Evolutionary conservation across 2,888 invertebrate genomes (phyloP).

Genomic region (Thera obeliscata): DNA sequence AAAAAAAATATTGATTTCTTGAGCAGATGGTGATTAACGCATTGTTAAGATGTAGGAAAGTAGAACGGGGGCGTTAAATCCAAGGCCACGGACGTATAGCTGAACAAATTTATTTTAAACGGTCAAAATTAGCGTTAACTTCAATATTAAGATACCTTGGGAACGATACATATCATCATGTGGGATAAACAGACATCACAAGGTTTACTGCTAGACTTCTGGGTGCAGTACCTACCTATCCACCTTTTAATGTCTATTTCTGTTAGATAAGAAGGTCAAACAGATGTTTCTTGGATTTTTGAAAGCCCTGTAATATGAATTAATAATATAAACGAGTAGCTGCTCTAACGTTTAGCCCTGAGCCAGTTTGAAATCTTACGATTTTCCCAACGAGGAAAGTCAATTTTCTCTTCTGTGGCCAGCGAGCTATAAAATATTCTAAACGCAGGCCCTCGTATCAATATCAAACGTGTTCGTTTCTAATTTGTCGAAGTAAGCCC

Average conservation of each 20-base stretch:
- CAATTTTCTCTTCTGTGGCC: conserved; percentile 25
- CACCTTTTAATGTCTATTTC: conserved; percentile 25
- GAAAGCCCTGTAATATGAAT: conserved; percentile 2
- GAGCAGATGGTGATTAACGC: conserved; percentile 70
- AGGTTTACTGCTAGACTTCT: conserved; percentile 35
- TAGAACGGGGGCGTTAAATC: conserved; percentile 78
- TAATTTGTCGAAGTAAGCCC: conserved; percentile 21
- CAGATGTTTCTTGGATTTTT: conserved; percentile 10
- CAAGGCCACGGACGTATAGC: conserved; percentile 70
- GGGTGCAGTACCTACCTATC: conserved; percentile 17
- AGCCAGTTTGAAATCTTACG: conserved; percentile 33
- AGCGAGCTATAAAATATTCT: conserved; percentile 20
- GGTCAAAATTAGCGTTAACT: conserved; percentile 59
- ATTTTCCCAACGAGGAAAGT: conserved; percentile 31
- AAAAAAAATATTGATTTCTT: conserved; percentile 48
- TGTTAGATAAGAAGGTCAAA: conserved; percentile 19
- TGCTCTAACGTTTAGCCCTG: conserved; percentile 35
- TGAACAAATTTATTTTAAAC: conserved; percentile 71
- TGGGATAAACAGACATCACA: conserved; percentile 41
- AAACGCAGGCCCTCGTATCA: conserved; percentile 15
- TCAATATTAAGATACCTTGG: conserved; percentile 59
- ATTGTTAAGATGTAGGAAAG: conserved; percentile 79
- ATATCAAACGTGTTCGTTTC: conserved; percentile 22
- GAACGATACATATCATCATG: conserved; percentile 51
- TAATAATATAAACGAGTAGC: conserved; percentile 18